Conservation (phyloP, 2,888 invertebrate genomes). For the Ernsta delagoae region DNA sequence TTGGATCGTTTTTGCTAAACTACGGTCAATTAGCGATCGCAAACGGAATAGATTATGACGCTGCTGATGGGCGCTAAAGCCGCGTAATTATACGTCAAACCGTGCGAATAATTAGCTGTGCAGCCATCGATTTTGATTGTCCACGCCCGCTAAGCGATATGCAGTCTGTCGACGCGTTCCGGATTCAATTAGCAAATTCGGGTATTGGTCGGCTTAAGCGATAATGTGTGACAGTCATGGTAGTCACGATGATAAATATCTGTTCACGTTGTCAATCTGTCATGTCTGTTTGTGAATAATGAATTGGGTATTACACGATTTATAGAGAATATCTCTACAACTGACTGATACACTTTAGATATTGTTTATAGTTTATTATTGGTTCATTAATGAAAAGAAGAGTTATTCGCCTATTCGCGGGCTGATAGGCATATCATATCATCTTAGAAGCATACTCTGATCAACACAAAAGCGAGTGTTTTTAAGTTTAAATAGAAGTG, state of each 20-base stretch:
- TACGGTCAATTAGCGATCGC: slow-evolving; percentile 73
- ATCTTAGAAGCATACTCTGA: too few relatives aligned
- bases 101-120: slow-evolving; percentile 47
- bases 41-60: slow-evolving; percentile 77
- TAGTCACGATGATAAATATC: slow-evolving; percentile 7
- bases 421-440: too few relatives aligned
- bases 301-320: neutral
- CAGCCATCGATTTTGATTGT: slow-evolving; percentile 45
- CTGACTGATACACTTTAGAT: neutral
- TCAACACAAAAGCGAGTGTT: neutral
- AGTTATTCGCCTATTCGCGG: neutral
- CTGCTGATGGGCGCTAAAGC: slow-evolving; percentile 52
- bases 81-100: slow-evolving; percentile 60
- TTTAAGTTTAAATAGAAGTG: too few relatives aligned
- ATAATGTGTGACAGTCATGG: too few relatives aligned
- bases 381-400: neutral
- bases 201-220: slow-evolving; percentile 18
- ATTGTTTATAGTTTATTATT: neutral
- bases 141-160: slow-evolving; percentile 19
- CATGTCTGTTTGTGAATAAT: slow-evolving; percentile 2
- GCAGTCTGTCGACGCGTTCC: slow-evolving; percentile 8
- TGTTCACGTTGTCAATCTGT: slow-evolving; percentile 12
- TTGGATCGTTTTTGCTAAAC: too few relatives aligned
- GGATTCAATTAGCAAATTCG: slow-evolving; percentile 19
- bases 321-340: too few relatives aligned